Percentiles rank a stretch among this genome's conserved stretches.
These are phyloP conservation scores for Pteronotus mesoamericanus DNA, from an alignment of 2,797 vertebrate species.

Conservation along the genomic window DNA sequence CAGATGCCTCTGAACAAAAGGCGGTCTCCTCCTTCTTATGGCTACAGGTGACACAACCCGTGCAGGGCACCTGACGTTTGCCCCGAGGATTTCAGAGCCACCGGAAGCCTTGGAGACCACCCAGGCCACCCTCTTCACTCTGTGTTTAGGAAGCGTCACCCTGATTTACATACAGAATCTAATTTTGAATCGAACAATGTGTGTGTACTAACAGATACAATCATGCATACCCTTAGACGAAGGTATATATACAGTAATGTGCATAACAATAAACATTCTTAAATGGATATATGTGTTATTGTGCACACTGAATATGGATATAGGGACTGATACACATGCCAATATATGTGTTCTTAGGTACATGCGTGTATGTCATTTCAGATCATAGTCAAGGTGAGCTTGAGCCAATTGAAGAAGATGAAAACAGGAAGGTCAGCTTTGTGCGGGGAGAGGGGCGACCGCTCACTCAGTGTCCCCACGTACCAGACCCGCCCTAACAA, in stretches of 20 bases:
- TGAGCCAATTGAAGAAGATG: background rate
- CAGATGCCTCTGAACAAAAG: background rate
- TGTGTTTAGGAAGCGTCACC: background rate
- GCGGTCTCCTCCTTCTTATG: too few relatives aligned
- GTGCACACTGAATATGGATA: background rate
- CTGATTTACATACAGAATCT: background rate
- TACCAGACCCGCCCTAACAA: background rate
- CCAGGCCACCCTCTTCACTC: background rate
- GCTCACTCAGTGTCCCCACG: background rate
- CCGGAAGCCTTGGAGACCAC: background rate
- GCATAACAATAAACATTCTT: background rate
- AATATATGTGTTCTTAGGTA: background rate
- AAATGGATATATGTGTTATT: background rate
- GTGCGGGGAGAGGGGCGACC: background rate
- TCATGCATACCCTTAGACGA: background rate
- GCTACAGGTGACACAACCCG: background rate
- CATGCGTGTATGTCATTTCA: background rate
- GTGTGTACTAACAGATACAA: background rate
- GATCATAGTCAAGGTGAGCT: background rate
- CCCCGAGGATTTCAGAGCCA: background rate
- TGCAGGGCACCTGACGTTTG: background rate
- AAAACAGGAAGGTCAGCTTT: background rate
- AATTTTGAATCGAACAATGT: background rate
- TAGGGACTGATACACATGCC: background rate
- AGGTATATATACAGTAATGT: background rate